Base-by-base conservation (phyloP, 2,888 invertebrate genomes). In the Drosophila paucipuncta region DNA sequence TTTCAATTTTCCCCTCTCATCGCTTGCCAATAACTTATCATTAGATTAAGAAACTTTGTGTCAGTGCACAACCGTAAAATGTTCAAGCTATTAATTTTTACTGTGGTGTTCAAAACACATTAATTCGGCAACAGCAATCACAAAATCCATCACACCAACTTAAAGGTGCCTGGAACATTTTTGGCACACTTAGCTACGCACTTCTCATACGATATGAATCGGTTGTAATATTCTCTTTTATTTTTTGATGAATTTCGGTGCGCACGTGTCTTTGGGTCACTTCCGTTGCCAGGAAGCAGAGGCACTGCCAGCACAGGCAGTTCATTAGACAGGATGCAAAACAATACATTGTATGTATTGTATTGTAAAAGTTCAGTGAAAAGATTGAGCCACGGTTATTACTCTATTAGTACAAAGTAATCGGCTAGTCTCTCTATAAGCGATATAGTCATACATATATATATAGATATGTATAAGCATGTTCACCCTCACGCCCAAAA, bases 31-130 rank as follows among this genome's bases (percentile, higher is more conserved):
- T 82, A 84, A 76, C 70, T 78, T 76, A 68, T 75, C 65, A 88
- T 88, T 90, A 76, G 82, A 83, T 85, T 83, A 76, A 78, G 76
- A 88, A 85, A 75, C 83, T 89, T 77, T 71, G 31, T 60, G 59
- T 50, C 69, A 25, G 10, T 11, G 52, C 33, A 53, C 31, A 37
- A 66, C 60, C 61, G 43, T 22, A 28, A 67, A 73, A 68, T 72
- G 78, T 69, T 41, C 61, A 65, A 67, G 59, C 58, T 62, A 76
- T 84, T 72, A 65, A 70, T 62, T 52, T 61, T 78, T 70, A 33
- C 75, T 62, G 52, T 39, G 4, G 28, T 57, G n/a, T 33, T 25
- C 25, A 57, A 16, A 41, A 10, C 39, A 33, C 70, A 49, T 64
- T 54, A 61, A 68, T 57, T 60, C 61, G 37, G 16, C n/a, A 52